Percentiles rank a stretch among this genome's conserved stretches.
These are phyloP conservation scores for Platyscelio sp. DNA, from an alignment of 2,888 invertebrate genomes.

Conservation along the genomic window DNA sequence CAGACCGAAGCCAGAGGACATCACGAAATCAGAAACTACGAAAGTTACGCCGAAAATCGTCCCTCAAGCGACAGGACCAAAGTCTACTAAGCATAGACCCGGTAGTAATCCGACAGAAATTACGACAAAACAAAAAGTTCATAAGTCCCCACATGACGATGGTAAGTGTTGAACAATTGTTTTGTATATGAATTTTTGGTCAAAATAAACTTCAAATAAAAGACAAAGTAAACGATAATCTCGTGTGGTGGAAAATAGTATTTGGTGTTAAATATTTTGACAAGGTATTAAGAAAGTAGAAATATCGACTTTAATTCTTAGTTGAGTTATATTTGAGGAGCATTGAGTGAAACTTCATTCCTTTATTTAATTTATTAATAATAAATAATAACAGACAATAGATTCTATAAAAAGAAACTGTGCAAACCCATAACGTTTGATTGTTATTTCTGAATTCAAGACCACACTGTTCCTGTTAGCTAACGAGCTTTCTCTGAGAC, in stretches of 20 bases:
- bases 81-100: conserved; percentile 47
- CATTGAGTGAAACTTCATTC: too few relatives aligned
- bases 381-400: too few relatives aligned
- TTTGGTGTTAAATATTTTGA: too few relatives aligned
- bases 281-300: too few relatives aligned
- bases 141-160: conserved; percentile 55
- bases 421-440: conserved; percentile 41
- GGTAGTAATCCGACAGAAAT: conserved; percentile 44
- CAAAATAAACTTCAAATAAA: too few relatives aligned
- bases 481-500: conserved; percentile 53
- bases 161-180: conserved; percentile 55
- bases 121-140: conserved; percentile 60
- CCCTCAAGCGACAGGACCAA: conserved; percentile 46
- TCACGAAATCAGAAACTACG: conserved; percentile 55
- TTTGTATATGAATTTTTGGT: too few relatives aligned
- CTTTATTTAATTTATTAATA: too few relatives aligned
- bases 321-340: too few relatives aligned
- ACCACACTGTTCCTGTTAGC: conserved; percentile 40
- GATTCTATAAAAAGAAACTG: conserved; percentile 6
- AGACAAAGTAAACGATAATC: too few relatives aligned
- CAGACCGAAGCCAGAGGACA: conserved; percentile 62
- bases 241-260: too few relatives aligned
- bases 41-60: conserved; percentile 59
- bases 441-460: conserved; percentile 60
- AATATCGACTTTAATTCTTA: too few relatives aligned